These are phyloP conservation scores for Ammodytes dubius DNA, from an alignment of 2,113 vertebrate genomes.

Conservation along the genomic window DNA sequence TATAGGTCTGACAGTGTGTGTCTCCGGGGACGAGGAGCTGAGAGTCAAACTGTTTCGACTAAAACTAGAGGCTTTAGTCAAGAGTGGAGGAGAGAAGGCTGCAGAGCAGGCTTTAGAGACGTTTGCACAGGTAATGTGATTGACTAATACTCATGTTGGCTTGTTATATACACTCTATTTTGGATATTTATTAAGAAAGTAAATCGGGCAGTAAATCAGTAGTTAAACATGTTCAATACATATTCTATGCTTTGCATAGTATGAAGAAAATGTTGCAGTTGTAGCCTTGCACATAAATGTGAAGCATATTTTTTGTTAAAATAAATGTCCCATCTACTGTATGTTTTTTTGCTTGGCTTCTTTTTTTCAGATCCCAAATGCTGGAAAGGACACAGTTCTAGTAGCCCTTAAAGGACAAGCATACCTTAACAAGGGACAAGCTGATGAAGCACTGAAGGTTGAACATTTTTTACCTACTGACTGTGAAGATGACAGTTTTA, in stretches of 20 bases:
- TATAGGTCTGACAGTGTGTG: constrained; percentile 74
- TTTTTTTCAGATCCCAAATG: constrained; percentile 87
- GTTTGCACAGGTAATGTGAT: constrained; percentile 87
- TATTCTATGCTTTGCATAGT: not conserved
- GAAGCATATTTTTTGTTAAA: not conserved
- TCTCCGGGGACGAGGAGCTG: constrained; percentile 72
- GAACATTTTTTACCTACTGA: constrained; percentile 22
- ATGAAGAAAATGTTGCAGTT: not conserved
- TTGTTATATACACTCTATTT: not conserved
- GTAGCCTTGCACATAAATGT: not conserved
- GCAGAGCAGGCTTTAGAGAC: constrained; percentile 87
- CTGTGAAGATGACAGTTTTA: not conserved
- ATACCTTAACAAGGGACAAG: constrained; percentile 87
- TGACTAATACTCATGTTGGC: not conserved
- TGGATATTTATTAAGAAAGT: not conserved
- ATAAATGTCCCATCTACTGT: not conserved
- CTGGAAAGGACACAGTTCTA: constrained; percentile 85
- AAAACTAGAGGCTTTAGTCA: constrained; percentile 88
- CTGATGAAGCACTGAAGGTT: constrained; percentile 90
- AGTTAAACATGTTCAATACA: not conserved
- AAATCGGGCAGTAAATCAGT: not conserved
- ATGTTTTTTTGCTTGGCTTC: not conserved
- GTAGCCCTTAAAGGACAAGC: constrained; percentile 87
- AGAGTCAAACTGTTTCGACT: constrained; percentile 83
- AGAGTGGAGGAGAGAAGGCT: constrained; percentile 80